Evolutionary conservation across 1,140 invertebrate genomes (phyloP), one percentile per base, ranked within the genome.

Genomic region (Platyscapa corneri): DNA sequence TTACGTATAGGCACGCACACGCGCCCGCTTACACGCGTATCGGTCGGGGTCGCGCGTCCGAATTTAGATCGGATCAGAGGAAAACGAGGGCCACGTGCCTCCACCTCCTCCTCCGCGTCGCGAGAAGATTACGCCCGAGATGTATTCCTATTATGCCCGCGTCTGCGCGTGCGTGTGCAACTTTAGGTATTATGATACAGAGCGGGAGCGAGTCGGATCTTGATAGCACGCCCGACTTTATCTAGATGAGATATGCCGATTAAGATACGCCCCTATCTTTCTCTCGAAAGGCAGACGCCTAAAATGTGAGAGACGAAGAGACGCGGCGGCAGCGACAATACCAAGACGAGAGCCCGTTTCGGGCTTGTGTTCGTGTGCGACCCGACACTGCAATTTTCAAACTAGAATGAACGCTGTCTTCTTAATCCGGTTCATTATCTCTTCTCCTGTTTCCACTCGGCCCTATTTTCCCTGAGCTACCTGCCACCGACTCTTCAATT

Each of bases 241-340:
- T 93, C 92, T 92, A 90, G 92, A 93, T 93, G 90, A 93, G 92
- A 93, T 92, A 92, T 87, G 88, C 86, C 91, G 91, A 92, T 92
- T 90, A 90, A 93, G 92, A 92, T 93, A 92, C 91, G 90, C 87
- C 89, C 89, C 86, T 90, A 82, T 86, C 74, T 86, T 37, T 39
- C 46, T 70, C 32, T 46, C 27, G 89, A 88, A 90, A 92, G 91
- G 90, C 89, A 90, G 84, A 89, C 89, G 88, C 88, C 89, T 89
- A 90, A 90, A 92, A 92, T 91, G 89, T 89, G 88, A 90, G 89
- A 87, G 88, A 87, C 46, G n/a, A 32, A 34, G 75, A 53, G 75
- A 14, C n/a, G 56, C 7, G 34, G 70, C 3, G 10, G 12, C 32
- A 27, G 56, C 32, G 23, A 64, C 34, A 56, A 60, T 39, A 53